These are phyloP conservation scores for Lumbricus terrestris DNA, from an alignment of 2,888 invertebrate genomes.

Conservation along the genomic window DNA sequence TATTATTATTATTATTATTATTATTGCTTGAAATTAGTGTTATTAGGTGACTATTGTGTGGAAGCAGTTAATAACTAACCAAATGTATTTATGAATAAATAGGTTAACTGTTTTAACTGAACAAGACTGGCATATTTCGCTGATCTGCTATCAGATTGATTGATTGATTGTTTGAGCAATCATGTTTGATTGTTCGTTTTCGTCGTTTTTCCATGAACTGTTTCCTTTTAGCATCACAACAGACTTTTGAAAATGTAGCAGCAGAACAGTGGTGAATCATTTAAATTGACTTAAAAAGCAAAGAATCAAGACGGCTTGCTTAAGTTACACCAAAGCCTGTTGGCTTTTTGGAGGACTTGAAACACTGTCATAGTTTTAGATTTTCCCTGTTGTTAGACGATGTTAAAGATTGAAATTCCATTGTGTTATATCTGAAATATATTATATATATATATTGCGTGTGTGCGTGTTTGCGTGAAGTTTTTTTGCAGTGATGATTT, in stretches of 20 bases:
- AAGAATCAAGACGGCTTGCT: neutral
- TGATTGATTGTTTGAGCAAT: neutral
- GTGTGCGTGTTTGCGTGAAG: neutral
- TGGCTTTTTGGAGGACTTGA: neutral
- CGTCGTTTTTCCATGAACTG: neutral
- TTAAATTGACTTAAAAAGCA: neutral
- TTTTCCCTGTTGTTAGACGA: constrained; percentile 3
- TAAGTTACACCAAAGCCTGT: neutral
- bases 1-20: too few species aligned
- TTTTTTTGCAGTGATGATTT: neutral
- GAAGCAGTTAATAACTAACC: neutral
- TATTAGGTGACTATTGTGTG: neutral
- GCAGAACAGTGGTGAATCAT: neutral
- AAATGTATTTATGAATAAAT: neutral
- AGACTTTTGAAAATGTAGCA: too few species aligned
- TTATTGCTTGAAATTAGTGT: neutral
- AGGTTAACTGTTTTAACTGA: neutral
- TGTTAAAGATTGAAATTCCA: neutral
- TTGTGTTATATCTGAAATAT: neutral
- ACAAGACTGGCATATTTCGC: neutral
- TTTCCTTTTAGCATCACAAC: neutral
- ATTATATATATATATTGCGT: too few species aligned
- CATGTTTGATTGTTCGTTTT: neutral
- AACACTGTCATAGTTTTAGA: neutral
- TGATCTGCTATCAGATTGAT: neutral